phyloP scores from a whole-genome alignment of 2,797 vertebrate species.

The Liasis olivaceus region DNA sequence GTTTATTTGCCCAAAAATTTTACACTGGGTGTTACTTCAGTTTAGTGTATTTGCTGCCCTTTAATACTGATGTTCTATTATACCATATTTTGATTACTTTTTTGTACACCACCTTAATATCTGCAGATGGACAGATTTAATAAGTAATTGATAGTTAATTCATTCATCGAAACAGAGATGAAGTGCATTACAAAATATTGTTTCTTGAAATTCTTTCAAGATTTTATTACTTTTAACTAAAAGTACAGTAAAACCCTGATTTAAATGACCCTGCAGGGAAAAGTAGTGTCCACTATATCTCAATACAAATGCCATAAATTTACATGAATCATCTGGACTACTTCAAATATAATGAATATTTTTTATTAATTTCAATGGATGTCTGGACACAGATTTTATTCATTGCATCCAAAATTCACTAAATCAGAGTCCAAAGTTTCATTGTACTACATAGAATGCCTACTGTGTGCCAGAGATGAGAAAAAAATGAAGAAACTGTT shows the following conservation, averaged over 20 bases:
- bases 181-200: slow-evolving; percentile 1
- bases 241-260: neutral
- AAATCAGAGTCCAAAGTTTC: neutral
- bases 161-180: slow-evolving; percentile 11
- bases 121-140: neutral
- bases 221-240: neutral
- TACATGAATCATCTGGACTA: neutral
- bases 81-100: neutral
- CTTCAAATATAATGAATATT: neutral
- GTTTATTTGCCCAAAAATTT: neutral
- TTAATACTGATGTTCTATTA: neutral
- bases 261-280: neutral
- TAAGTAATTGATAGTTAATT: neutral
- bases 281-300: neutral
- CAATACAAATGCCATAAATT: neutral
- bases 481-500: neutral
- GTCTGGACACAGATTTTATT: neutral
- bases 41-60: neutral
- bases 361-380: neutral
- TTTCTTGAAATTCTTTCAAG: neutral
- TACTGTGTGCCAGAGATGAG: neutral
- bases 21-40: neutral
- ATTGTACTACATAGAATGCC: neutral
- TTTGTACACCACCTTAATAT: neutral
- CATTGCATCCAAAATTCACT: neutral